Percentiles rank a stretch among this genome's conserved stretches.
These are phyloP conservation scores for Gerris buenoi DNA, from an alignment of 1,140 invertebrate genomes.

Conservation along the genomic window DNA sequence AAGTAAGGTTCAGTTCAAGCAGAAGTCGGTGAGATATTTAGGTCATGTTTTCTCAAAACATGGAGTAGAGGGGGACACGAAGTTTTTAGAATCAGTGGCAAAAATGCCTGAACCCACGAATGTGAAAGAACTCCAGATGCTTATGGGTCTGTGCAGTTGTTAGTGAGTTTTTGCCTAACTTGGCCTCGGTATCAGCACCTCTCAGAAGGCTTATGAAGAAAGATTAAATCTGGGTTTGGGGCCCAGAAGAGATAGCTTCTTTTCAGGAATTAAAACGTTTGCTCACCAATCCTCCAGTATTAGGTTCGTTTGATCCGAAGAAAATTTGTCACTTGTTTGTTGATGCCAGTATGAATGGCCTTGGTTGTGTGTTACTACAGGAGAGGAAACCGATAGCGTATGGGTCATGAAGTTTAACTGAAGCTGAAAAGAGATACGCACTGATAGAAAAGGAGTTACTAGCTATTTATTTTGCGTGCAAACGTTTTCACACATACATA, in stretches of 20 bases:
- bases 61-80: constrained; percentile 28
- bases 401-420: constrained; percentile 21
- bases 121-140: constrained; percentile 25
- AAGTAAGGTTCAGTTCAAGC: constrained; percentile 12
- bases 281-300: constrained; percentile 19
- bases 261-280: constrained; percentile 18
- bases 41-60: constrained; percentile 24
- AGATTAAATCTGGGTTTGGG: no score
- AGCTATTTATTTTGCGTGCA: constrained; percentile 19
- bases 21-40: constrained; percentile 31
- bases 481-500: constrained; percentile 22
- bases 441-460: constrained; percentile 21
- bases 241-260: no score
- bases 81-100: constrained; percentile 27
- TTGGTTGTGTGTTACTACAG: constrained; percentile 21
- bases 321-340: constrained; percentile 13
- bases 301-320: constrained; percentile 20
- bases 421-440: constrained; percentile 21
- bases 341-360: constrained; percentile 8
- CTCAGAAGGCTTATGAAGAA: constrained; percentile 30
- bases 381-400: constrained; percentile 28
- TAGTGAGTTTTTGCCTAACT: constrained; percentile 28
- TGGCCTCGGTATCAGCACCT: constrained; percentile 26
- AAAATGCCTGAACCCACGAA: constrained; percentile 26
- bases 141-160: constrained; percentile 30